Conservation (phyloP, 1,140 invertebrate genomes). For the Centruroides sculpturatus region DNA sequence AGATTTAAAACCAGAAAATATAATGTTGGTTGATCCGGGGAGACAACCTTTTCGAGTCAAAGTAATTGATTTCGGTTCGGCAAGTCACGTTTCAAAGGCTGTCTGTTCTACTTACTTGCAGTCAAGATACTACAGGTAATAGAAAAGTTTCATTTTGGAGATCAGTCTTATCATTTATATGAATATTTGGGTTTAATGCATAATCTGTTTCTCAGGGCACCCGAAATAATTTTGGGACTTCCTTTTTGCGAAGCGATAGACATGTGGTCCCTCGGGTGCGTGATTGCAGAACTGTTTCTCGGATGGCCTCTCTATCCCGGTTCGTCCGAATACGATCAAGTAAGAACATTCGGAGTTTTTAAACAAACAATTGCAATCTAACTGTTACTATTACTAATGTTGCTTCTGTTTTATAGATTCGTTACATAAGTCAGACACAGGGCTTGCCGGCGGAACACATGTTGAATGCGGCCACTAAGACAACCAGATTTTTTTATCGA, state of each 20-base stretch:
- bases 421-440: slow-evolving; percentile 78
- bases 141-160: neutral
- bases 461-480: slow-evolving; percentile 95
- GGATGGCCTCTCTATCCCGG: slow-evolving; percentile 99
- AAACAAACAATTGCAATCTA: neutral
- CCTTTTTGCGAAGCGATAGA: slow-evolving; percentile 99
- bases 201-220: slow-evolving; percentile 47
- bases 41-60: slow-evolving; percentile 77
- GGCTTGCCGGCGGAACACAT: slow-evolving; percentile 94
- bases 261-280: slow-evolving; percentile 99
- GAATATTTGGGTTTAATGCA: neutral
- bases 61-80: slow-evolving; percentile 96
- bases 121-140: slow-evolving; percentile 55
- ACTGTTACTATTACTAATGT: neutral
- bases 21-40: slow-evolving; percentile 96
- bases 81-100: slow-evolving; percentile 95
- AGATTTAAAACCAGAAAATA: slow-evolving; percentile 98
- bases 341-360: neutral
- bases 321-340: slow-evolving; percentile 91
- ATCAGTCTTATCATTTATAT: neutral
- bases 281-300: slow-evolving; percentile 95
- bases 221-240: slow-evolving; percentile 92
- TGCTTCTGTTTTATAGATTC: slow-evolving; percentile 30
- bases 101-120: slow-evolving; percentile 98
- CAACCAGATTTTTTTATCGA: slow-evolving; percentile 94